phyloP scores from a whole-genome alignment of 1,140 invertebrate genomes.

The Aphaenogaster ashmeadi region DNA sequence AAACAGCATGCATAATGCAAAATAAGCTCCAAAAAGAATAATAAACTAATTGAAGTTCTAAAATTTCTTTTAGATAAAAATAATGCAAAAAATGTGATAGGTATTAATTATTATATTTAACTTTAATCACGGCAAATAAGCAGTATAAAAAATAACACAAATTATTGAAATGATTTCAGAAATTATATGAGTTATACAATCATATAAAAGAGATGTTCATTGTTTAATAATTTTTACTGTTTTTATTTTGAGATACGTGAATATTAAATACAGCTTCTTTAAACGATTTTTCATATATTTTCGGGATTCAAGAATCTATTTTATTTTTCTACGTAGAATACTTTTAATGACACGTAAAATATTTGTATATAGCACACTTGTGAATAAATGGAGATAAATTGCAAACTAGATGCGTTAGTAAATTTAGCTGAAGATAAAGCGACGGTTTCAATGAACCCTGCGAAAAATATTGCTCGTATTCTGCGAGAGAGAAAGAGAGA shows the following conservation, averaged over 20 bases:
- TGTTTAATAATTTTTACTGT: background rate
- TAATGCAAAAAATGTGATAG: background rate
- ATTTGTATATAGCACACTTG: background rate
- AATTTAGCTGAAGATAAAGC: background rate
- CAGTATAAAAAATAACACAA: background rate
- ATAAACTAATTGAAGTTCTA: background rate
- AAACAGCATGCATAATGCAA: background rate
- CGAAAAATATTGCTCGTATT: slow-evolving; percentile 33
- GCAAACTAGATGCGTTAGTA: background rate
- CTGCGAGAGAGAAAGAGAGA: background rate
- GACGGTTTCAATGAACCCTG: background rate
- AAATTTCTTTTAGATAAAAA: background rate
- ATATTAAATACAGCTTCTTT: background rate
- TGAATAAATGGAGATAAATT: slow-evolving; percentile 24
- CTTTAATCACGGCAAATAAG: background rate
- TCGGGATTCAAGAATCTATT: background rate
- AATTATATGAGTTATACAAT: no score
- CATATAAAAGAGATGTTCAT: background rate
- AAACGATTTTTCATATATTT: slow-evolving; percentile 2
- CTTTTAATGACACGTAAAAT: slow-evolving; percentile 3
- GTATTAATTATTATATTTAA: background rate
- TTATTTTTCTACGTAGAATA: background rate
- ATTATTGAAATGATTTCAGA: no score
- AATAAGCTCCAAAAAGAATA: background rate
- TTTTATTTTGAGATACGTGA: slow-evolving; percentile 2